These are phyloP conservation scores for Drosophila anomelani DNA, from an alignment of 2,888 invertebrate species.

Conservation along the genomic window DNA sequence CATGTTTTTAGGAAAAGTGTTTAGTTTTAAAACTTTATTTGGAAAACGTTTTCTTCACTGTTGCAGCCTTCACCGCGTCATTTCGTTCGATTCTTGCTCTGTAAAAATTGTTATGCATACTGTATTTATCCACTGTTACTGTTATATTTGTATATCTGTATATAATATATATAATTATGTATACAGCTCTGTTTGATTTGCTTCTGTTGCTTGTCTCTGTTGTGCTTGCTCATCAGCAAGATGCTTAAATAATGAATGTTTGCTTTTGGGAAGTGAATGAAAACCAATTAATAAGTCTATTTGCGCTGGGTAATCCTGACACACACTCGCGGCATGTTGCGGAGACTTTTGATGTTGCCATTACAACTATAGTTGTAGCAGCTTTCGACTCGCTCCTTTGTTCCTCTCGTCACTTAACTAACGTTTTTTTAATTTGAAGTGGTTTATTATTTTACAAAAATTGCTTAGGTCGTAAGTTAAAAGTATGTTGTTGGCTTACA, in stretches of 20 bases:
- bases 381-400: conserved; percentile 40
- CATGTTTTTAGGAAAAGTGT: conserved; percentile 74
- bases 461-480: conserved; percentile 72
- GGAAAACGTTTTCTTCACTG: conserved; percentile 77
- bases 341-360: conserved; percentile 44
- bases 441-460: conserved; percentile 75
- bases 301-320: conserved; percentile 1
- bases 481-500: conserved; percentile 76
- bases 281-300: not conserved
- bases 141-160: conserved; percentile 67
- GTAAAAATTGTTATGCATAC: conserved; percentile 80
- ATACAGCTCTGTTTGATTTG: conserved; percentile 75
- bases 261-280: conserved; percentile 16
- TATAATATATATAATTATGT: conserved; percentile 64
- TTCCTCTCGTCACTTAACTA: conserved; percentile 55
- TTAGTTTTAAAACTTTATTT: conserved; percentile 83
- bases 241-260: conserved; percentile 3
- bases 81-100: conserved; percentile 50
- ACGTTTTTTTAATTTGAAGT: conserved; percentile 71
- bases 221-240: conserved; percentile 16
- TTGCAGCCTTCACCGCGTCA: conserved; percentile 50
- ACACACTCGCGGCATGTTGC: conserved; percentile 33
- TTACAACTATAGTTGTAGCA: conserved; percentile 35
- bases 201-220: conserved; percentile 68
- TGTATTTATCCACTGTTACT: conserved; percentile 65